Evolutionary conservation across 1,140 invertebrate genomes (phyloP), one percentile per base, ranked within the genome.

Genomic region (Eciton burchellii): DNA sequence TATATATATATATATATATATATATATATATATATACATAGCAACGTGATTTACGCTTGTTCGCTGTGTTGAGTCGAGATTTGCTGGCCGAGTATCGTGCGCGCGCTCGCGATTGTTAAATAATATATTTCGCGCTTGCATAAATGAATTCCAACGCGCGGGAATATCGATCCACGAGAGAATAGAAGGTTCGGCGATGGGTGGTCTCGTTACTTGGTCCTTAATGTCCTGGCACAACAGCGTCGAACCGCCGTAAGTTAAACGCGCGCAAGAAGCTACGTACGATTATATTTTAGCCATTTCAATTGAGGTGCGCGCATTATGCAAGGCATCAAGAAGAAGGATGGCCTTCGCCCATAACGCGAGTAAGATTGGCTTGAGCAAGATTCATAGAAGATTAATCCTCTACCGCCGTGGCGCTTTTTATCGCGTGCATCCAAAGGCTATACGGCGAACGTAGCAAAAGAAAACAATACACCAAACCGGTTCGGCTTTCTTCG

Each of bases 321-420:
- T 79, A 79, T 79, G 74, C 74, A 68, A 56, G 74, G 74, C 74
- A 79, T 79, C 74, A 79, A 79, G 74, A 79, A 79, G 74, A 79
- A 79, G 63, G 74, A 79, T 79, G 74, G 74, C 47, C 74, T 70
- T 79, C 74, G 74, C 74, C 74, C 6, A 79, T 79, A 79, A 79
- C 74, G 74, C 74, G 74, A 79, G 74, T 79, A 70, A 79, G 63
- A 79, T 70, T 79, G 74, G 74, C 74, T 79, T 68, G 63, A 68
- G 74, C 74, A 79, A 79, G 74, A 79, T 70, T 68, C 74, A 70
- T 79, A 79, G 74, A 79, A 79, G 63, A 79, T 79, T 79, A 79
- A 79, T 79, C 63, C 74, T 79, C 74, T 68, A 56, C 74, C 47
- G 63, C 26, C 74, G 52, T 11, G 35, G 26, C 68, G 68, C 63